phyloP scores from a whole-genome alignment of 1,140 invertebrate species.

The Aphaenogaster floridana region DNA sequence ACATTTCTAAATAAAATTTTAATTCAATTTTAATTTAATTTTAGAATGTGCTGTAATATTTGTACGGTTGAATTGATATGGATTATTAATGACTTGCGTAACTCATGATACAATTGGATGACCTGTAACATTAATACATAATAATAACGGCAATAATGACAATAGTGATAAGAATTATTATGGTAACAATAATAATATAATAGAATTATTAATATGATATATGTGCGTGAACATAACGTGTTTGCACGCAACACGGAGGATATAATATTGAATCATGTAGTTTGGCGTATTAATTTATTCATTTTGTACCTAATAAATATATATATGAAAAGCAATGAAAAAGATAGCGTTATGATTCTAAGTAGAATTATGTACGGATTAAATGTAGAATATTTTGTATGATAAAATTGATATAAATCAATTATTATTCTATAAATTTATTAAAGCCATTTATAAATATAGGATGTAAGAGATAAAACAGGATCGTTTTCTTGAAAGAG shows the following conservation, averaged over 20 bases:
- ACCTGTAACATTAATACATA: constrained; percentile 26
- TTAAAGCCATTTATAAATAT: not conserved
- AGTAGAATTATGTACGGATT: not conserved
- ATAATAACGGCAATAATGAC: constrained; percentile 42
- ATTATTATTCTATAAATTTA: not conserved
- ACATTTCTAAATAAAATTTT: constrained; percentile 32
- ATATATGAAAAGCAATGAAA: not conserved
- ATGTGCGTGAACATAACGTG: constrained; percentile 7
- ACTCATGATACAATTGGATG: constrained; percentile 38
- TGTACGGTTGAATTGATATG: constrained; percentile 32
- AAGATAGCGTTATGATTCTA: not conserved
- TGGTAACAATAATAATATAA: constrained; percentile 50
- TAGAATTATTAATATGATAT: constrained; percentile 57
- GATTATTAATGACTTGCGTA: constrained; percentile 54
- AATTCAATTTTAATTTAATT: constrained; percentile 46
- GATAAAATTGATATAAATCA: not conserved
- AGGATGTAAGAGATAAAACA: not conserved
- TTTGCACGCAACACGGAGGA: not conserved
- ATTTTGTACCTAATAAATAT: constrained; percentile 17
- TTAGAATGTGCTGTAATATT: constrained; percentile 2
- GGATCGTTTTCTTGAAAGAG: not conserved
- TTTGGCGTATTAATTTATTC: constrained; percentile 32
- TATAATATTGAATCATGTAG: constrained; percentile 36
- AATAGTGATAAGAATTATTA: constrained; percentile 52
- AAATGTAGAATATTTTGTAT: not conserved